Evolutionary conservation across 2,797 vertebrate genomes (phyloP), one percentile per base, ranked within the genome.

Genomic region (Protosalanx chinensis): DNA sequence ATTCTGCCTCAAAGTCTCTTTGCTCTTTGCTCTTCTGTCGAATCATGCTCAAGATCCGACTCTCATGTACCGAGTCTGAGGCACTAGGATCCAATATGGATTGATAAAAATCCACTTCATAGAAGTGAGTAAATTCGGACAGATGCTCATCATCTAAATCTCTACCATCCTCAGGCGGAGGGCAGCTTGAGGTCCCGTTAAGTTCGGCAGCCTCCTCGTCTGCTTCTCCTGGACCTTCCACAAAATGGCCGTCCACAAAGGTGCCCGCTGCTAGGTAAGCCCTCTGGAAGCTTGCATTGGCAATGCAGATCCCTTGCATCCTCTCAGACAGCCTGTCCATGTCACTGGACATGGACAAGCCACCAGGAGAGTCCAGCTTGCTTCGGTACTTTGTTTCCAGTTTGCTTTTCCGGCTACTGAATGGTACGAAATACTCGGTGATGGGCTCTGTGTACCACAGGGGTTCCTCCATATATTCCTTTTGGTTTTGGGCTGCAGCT

Each of bases 71-170:
- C 77, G 93, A 93, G 91, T 98, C 95, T 96, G 98, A 99, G 97
- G 98, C 97, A 99, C 97, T 96, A 92, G 97, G 95, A 98, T 99
- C 98, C 98, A 99, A 98, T 97, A 98, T 99, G 98, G 98, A 99
- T 97, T 97, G 97, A 91, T 99, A 98, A 93, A 99, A 96, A 85
- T 98, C 96, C 74, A 99, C 98, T 99, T 99, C 98, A 94, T 98
- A 99, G 98, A 99, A 99, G 98, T 99, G 95, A 65, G 96, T 95
- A 87, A 97, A 93, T 96, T 98, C 97, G 85, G 95, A 95, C 41
- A 98, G 97, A 98, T 99, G 97, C 95, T 96, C 92, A 88, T 97
- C 98, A 99, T 98, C 98, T 93, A 96, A 93, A 92, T 95, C 94
- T 85, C 90, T 91, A 90, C 91, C 87, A 92, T 97, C 96, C 95